Conservation (phyloP, 2,113 vertebrate species). For the Microcebus murinus region DNA sequence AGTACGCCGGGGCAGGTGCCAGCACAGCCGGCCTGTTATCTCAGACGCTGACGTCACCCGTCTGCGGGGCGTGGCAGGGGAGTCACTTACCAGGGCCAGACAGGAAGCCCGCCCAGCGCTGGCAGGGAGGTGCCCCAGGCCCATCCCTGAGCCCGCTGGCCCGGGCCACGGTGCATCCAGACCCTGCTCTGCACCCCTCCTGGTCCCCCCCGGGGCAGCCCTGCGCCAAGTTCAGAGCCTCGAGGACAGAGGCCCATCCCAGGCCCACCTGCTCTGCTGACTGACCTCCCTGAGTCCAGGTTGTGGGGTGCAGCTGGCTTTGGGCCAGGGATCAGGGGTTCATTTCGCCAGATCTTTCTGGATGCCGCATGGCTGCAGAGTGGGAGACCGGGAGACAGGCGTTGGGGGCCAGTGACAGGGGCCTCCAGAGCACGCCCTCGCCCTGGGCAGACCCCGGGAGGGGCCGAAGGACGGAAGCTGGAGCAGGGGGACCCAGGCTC, state of each 20-base stretch:
- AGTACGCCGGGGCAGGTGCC: background rate
- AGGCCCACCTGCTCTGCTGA: background rate
- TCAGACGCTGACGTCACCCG: slow-evolving; percentile 25
- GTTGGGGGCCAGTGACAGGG: background rate
- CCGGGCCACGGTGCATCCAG: accelerated
- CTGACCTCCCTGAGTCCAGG: background rate
- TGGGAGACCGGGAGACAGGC: background rate
- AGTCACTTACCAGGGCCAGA: slow-evolving; percentile 24
- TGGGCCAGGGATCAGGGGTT: background rate
- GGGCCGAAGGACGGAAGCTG: background rate
- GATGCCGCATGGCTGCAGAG: background rate
- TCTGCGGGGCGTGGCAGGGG: background rate
- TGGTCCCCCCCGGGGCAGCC: background rate
- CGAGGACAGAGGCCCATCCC: background rate
- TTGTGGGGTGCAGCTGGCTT: background rate
- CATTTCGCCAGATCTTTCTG: background rate
- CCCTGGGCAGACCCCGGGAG: background rate
- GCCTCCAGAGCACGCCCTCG: background rate
- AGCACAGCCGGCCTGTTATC: background rate
- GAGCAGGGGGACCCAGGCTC: background rate
- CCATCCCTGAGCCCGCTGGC: background rate
- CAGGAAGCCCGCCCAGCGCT: slow-evolving; percentile 23
- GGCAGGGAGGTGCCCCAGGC: background rate
- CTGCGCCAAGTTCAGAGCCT: background rate
- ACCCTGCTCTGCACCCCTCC: background rate